Evolutionary conservation across 2,797 vertebrate species (phyloP).

Genomic region (Picus viridis): DNA sequence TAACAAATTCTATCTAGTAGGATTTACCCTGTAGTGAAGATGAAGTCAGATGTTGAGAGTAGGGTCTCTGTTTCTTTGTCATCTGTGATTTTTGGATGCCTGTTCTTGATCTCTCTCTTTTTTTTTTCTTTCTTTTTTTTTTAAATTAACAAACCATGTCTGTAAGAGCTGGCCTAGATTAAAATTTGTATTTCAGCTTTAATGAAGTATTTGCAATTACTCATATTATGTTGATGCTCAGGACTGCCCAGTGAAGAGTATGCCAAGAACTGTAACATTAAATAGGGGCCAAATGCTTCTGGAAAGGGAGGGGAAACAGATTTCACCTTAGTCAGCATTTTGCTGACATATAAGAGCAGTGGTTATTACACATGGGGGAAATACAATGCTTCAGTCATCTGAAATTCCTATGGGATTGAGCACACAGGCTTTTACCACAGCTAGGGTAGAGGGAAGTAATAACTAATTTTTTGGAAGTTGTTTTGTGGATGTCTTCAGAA

Average conservation of each 20-base stretch:
- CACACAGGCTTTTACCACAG: background rate
- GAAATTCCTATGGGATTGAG: conserved; percentile 26
- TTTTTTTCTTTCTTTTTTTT: background rate
- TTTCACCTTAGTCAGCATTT: background rate
- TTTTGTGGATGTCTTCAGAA: background rate
- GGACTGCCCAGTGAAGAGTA: background rate
- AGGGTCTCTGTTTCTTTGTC: background rate
- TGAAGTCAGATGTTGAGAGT: background rate
- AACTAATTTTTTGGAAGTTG: background rate
- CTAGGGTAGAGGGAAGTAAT: background rate
- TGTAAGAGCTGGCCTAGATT: background rate
- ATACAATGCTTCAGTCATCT: conserved; percentile 38
- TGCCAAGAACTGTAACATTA: conserved; percentile 2
- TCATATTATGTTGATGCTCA: background rate
- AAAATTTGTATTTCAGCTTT: background rate
- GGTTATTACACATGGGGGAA: conserved; percentile 11
- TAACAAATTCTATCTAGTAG: background rate
- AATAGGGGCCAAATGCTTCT: conserved; percentile 3
- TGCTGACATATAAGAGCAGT: background rate
- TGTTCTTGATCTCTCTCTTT: background rate
- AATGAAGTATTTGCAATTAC: conserved; percentile 1
- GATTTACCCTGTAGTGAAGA: background rate
- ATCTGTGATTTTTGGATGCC: background rate
- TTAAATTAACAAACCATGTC: background rate
- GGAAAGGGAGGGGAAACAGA: conserved; percentile 3